Base-by-base conservation (phyloP, 2,113 vertebrate genomes). In the Thryonomys swinderianus region DNA sequence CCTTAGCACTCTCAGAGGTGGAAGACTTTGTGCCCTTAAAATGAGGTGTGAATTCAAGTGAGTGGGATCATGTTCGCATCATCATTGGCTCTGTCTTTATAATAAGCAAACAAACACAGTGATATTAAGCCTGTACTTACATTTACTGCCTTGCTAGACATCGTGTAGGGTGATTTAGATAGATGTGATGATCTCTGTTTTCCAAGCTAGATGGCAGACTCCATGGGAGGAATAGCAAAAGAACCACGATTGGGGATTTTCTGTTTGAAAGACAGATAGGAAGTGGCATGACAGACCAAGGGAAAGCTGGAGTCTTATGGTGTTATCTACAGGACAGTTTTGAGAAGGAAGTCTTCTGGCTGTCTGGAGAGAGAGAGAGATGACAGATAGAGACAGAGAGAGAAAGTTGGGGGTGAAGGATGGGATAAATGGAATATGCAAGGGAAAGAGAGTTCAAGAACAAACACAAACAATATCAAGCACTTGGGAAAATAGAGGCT, bases 11-110 rank as follows among this genome's bases (percentile, higher is more conserved):
- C 91, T 57, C 18, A 40, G 42, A 42, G 57, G 7, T 7, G 48
- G 27, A 92, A 34, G 27, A 80, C 80, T 85, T 66, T 85, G 79
- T 88, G 30, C 59, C 64, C 93, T 83, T 94, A 73, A 88, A 89
- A 94, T 27, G 74, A 95, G 91, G 40, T 91, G 32, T 30, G 80
- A 79, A 89, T 57, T 88, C 74, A 82, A 85, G 61, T 53, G 61
- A 85, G 64, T 73, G 23, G 67, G 25, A 37, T 85, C 82, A 40
- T n/a, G 64, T 80, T 21, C 17, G 69, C 27, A 32, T 32, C 30
- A 30, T 64, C 87, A 7, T 20, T 74, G 20, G 64, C 25, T 64
- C 71, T 62, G n/a, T 83, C 92, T 61, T 69, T 64, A 87, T 69
- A 88, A 76, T 87, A 80, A 89, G 64, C 74, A 80, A 90, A 78